phyloP scores from a whole-genome alignment of 2,797 vertebrate species.

The Meda fulgida region DNA sequence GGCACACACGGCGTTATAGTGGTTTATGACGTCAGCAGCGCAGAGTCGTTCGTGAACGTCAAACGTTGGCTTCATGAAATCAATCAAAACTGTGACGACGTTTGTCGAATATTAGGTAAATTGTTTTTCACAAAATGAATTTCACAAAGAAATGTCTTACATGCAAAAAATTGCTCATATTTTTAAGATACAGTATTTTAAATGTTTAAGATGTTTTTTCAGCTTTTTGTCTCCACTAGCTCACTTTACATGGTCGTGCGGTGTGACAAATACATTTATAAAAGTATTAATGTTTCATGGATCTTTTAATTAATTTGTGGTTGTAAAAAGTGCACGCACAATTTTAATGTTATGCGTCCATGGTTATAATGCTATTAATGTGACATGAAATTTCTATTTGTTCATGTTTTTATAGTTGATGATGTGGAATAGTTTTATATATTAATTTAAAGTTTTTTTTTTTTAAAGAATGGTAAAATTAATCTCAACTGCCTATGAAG shows the following conservation, averaged over 20 bases:
- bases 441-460: neutral
- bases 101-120: slow-evolving; percentile 97
- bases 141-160: neutral
- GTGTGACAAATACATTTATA: neutral
- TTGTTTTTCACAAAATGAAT: neutral
- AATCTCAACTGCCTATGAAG: neutral
- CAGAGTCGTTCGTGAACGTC: slow-evolving; percentile 99
- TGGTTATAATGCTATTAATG: neutral
- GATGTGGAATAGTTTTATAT: neutral
- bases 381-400: neutral
- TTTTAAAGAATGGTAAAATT: neutral
- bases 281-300: neutral
- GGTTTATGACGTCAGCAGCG: slow-evolving; percentile 97
- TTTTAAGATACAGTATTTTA: neutral
- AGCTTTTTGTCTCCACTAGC: neutral
- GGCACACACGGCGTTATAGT: slow-evolving; percentile 98
- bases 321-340: too few species aligned
- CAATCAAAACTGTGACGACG: slow-evolving; percentile 98
- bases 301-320: neutral
- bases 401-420: neutral
- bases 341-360: neutral
- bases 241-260: neutral
- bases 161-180: neutral
- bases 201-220: neutral
- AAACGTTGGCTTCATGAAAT: slow-evolving; percentile 99